Evolutionary conservation across 2,797 vertebrate genomes (phyloP).

Genomic region (Lagorchestes hirsutus): DNA sequence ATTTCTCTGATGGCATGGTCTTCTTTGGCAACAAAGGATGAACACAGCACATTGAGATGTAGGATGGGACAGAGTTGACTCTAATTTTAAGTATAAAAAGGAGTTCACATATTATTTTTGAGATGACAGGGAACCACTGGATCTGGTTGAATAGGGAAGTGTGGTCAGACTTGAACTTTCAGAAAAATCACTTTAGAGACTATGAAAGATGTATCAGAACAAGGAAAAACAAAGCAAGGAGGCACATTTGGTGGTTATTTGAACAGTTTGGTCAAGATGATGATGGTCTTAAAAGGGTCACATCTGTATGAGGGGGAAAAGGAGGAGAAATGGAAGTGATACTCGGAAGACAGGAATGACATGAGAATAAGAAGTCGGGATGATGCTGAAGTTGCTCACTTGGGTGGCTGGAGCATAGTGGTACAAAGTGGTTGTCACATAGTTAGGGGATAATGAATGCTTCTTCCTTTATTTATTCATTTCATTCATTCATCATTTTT

Average conservation of each 20-base stretch:
- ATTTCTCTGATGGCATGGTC: too few species aligned
- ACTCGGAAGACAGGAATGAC: neutral
- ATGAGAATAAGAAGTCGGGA: neutral
- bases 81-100: neutral
- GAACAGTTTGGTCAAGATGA: neutral
- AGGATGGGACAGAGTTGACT: neutral
- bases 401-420: neutral
- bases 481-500: conserved; percentile 1
- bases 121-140: neutral
- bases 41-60: neutral
- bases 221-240: neutral
- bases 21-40: too few species aligned
- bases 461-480: neutral
- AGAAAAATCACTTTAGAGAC: neutral
- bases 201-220: neutral
- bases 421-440: neutral
- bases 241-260: neutral
- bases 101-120: neutral
- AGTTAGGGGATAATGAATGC: neutral
- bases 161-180: neutral
- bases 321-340: neutral
- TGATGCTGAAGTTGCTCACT: neutral
- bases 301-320: neutral
- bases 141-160: neutral
- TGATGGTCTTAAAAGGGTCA: neutral